Evolutionary conservation across 1,140 invertebrate genomes (phyloP).

Genomic region (Leguminivora glycinivorella): DNA sequence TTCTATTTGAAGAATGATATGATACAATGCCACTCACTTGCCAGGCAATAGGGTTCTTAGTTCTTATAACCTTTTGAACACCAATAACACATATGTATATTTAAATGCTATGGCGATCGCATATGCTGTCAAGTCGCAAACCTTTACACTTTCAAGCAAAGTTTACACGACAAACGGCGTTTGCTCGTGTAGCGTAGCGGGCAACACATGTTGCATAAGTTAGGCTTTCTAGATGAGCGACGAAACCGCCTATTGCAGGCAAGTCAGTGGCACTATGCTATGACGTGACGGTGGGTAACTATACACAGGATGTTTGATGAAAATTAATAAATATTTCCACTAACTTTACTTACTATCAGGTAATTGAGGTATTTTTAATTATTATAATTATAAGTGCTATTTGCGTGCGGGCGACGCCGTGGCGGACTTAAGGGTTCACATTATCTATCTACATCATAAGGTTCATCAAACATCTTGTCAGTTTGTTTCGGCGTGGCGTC

Average conservation of each 20-base stretch:
- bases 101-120: too few species aligned
- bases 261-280: conserved; percentile 23
- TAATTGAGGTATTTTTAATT: conserved; percentile 61
- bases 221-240: background rate
- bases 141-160: too few species aligned
- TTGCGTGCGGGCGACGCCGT: conserved; percentile 40
- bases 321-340: conserved; percentile 46
- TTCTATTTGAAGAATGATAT: conserved; percentile 62
- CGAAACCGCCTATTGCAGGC: background rate
- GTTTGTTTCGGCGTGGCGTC: background rate
- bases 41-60: background rate
- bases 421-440: conserved; percentile 24
- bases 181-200: too few species aligned
- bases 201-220: background rate
- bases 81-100: too few species aligned
- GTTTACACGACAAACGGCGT: too few species aligned
- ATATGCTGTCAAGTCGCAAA: too few species aligned
- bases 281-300: conserved; percentile 41
- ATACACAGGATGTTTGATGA: conserved; percentile 69
- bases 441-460: conserved; percentile 31
- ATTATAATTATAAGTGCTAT: conserved; percentile 41
- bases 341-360: conserved; percentile 46
- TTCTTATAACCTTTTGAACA: too few species aligned
- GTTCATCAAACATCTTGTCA: conserved; percentile 71
- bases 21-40: conserved; percentile 33